phyloP scores from a whole-genome alignment of 1,140 invertebrate genomes.

The Chlorops oryzae region DNA sequence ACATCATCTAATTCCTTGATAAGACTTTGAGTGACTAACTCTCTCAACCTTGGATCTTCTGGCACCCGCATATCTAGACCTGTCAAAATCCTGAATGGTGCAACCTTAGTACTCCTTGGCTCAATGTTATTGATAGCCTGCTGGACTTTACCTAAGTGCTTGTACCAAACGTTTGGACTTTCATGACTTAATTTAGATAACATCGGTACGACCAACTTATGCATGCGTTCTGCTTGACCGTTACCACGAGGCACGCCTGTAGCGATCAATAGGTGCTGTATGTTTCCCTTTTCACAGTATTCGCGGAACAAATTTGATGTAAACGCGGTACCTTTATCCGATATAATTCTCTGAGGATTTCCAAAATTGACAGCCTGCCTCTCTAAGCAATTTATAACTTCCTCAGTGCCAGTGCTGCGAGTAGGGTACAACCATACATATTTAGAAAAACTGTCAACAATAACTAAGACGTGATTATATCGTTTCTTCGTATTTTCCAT shows the following conservation, averaged over 20 bases:
- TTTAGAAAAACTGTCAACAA: constrained; percentile 46
- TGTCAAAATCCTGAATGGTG: constrained; percentile 37
- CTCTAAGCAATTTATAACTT: constrained; percentile 18
- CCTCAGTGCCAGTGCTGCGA: background rate
- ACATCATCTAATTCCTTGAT: background rate
- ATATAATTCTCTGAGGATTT: constrained; percentile 35
- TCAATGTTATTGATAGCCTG: constrained; percentile 31
- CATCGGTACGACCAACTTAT: constrained; percentile 26
- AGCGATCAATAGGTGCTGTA: constrained; percentile 22
- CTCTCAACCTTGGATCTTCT: background rate
- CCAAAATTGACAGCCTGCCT: constrained; percentile 30
- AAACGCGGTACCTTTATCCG: constrained; percentile 29
- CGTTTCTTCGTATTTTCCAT: constrained; percentile 34
- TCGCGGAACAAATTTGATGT: constrained; percentile 24
- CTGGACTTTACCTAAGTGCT: constrained; percentile 27
- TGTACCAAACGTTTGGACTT: constrained; percentile 31
- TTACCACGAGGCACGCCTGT: constrained; percentile 25
- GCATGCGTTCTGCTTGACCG: constrained; percentile 24
- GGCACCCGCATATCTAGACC: constrained; percentile 24
- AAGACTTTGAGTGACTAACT: background rate
- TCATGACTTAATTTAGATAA: constrained; percentile 29
- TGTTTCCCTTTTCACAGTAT: constrained; percentile 22
- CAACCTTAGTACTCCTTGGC: constrained; percentile 32
- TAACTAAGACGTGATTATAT: constrained; percentile 42
- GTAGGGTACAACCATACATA: constrained; percentile 42